phyloP scores from a whole-genome alignment of 2,888 invertebrate species.

The Amblyteles armatorius region DNA sequence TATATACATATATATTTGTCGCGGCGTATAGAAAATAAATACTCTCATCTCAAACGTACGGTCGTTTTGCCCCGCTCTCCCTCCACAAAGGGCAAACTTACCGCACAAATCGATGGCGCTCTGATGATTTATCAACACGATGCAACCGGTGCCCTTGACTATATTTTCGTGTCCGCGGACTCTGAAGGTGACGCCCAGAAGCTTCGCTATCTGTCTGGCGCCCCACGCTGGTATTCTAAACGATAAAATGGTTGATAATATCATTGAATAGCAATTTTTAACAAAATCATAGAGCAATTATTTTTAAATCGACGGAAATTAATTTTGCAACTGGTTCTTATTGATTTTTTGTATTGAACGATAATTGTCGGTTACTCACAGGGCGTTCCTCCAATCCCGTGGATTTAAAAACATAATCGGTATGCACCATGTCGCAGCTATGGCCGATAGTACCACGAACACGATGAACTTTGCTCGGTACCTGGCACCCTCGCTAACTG shows the following conservation, averaged over 20 bases:
- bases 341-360: background rate
- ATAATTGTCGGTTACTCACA: slow-evolving; percentile 87
- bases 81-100: slow-evolving; percentile 84
- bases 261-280: background rate
- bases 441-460: slow-evolving; percentile 88
- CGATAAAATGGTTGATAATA: slow-evolving; percentile 40
- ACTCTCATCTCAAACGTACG: background rate
- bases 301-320: background rate
- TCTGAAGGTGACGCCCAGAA: slow-evolving; percentile 90
- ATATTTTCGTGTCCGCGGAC: slow-evolving; percentile 92
- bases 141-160: slow-evolving; percentile 90
- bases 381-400: slow-evolving; percentile 90
- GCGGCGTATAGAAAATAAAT: background rate
- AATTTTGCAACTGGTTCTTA: background rate
- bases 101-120: slow-evolving; percentile 94
- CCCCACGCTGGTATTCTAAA: slow-evolving; percentile 90
- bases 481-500: slow-evolving; percentile 87
- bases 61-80: background rate
- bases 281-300: background rate
- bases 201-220: slow-evolving; percentile 86
- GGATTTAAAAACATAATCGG: slow-evolving; percentile 92
- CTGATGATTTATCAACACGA: slow-evolving; percentile 95
- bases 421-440: slow-evolving; percentile 88
- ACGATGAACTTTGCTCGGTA: slow-evolving; percentile 90
- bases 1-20: background rate